These are phyloP conservation scores for Sceloporus undulatus DNA, from an alignment of 2,113 vertebrate genomes.

Conservation along the genomic window DNA sequence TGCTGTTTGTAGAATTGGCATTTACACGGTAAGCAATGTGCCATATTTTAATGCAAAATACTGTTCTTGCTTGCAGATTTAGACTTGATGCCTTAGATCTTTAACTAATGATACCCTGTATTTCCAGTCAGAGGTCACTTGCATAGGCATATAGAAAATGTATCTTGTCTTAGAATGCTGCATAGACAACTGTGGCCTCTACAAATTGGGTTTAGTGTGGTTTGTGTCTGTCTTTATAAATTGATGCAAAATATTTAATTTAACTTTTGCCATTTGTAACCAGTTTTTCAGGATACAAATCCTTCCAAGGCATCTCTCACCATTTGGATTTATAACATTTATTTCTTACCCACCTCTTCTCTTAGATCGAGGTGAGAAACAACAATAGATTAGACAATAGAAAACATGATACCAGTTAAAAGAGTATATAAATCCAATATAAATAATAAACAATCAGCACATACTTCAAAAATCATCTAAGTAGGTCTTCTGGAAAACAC, in stretches of 20 bases:
- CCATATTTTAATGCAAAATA: slow-evolving; percentile 43
- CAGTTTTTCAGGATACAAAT: neutral
- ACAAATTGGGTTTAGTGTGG: neutral
- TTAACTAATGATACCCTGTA: neutral
- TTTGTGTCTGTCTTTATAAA: neutral
- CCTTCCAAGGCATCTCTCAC: neutral
- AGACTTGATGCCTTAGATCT: slow-evolving; percentile 42
- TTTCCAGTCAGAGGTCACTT: slow-evolving; percentile 3
- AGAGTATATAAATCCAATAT: too few species aligned
- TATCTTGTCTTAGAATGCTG: slow-evolving; percentile 15
- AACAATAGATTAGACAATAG: too few species aligned
- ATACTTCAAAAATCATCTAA: too few species aligned
- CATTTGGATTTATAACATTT: neutral
- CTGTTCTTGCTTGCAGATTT: slow-evolving; percentile 52
- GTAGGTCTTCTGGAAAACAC: too few species aligned
- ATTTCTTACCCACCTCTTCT: too few species aligned
- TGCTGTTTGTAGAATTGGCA: slow-evolving; percentile 92
- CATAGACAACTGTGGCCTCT: neutral
- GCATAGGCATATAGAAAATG: slow-evolving; percentile 25
- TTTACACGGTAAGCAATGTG: slow-evolving; percentile 88
- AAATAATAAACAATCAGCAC: too few species aligned
- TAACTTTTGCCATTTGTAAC: neutral
- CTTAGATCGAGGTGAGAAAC: too few species aligned
- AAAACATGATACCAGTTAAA: too few species aligned
- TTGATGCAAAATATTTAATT: neutral